These are phyloP conservation scores for Xanthorhoe designata DNA, from an alignment of 2,888 invertebrate genomes.

Conservation along the genomic window DNA sequence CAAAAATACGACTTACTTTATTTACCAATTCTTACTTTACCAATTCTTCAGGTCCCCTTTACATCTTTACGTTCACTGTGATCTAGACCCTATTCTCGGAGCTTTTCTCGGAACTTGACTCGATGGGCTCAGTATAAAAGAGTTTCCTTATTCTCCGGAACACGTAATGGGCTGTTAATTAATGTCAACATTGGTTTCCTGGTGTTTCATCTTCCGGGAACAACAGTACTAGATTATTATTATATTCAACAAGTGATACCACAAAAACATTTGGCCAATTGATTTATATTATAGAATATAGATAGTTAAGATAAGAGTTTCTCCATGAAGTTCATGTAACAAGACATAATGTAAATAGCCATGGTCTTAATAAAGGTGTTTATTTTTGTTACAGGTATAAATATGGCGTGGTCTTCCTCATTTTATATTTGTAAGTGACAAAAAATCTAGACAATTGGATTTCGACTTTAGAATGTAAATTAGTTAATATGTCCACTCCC, in stretches of 20 bases:
- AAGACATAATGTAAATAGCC: neutral
- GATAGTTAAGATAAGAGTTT: neutral
- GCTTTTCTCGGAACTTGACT: constrained; percentile 15
- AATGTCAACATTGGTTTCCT: constrained; percentile 26
- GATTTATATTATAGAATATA: neutral
- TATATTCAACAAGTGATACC: neutral
- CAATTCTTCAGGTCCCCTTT: too few species aligned
- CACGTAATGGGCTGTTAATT: constrained; percentile 38
- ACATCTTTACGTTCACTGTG: neutral
- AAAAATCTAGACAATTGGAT: neutral
- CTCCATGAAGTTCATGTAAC: neutral
- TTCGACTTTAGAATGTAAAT: neutral
- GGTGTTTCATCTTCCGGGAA: constrained; percentile 9
- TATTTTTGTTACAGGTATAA: constrained; percentile 26
- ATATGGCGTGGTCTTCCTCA: neutral
- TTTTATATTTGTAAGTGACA: constrained; percentile 2
- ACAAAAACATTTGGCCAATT: neutral
- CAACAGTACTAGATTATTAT: neutral
- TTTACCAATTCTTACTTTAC: too few species aligned
- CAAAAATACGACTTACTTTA: too few species aligned
- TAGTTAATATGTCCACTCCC: neutral
- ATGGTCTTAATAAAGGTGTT: neutral
- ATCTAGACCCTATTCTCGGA: neutral
- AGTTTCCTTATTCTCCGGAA: constrained; percentile 28
- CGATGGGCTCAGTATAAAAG: constrained; percentile 11